Evolutionary conservation across 2,888 invertebrate species (phyloP), one percentile per base, ranked within the genome.

Genomic region (Agrotis exclamationis): DNA sequence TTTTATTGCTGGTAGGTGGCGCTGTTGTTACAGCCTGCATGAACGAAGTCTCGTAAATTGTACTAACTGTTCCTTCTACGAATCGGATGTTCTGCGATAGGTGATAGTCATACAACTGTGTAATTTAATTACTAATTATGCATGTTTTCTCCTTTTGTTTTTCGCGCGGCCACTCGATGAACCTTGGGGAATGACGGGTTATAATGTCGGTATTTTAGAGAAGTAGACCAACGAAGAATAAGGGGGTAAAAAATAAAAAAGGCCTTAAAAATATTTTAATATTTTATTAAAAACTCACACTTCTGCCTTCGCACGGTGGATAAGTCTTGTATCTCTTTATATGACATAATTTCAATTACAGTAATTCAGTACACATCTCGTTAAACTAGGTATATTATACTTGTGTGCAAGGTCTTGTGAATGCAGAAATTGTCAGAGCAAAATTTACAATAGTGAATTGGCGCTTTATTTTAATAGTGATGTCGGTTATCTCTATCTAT

Each of bases 261-360:
- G n/a, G 22, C 57, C 57, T 20, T 9, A 20, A 71, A 18, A 60
- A 54, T 59, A 69, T 78, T 83, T 85, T 84, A 22, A 67, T 70
- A 85, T 87, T 85, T 95, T 94, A 94, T 93, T 94, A 92, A 87
- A 94, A 94, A 93, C 87, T 88, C 88, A 86, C 90, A 89, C 90
- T 86, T 84, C 70, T 74, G 78, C 87, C 88, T 89, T 91, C 88
- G 91, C 91, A 91, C 90, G 90, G 88, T 92, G 92, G 91, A 91
- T 93, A 94, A 96, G 96, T 96, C 96, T 96, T 96, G 91, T 94
- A 91, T 92, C 94, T 94, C 94, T 94, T 95, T 89, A 90, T 89
- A 90, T 85, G 87, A 89, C 89, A 87, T 85, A 85, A 83, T 79
- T 86, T 85, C 77, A 82, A 80, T 82, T 66, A 82, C 66, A 84